Evolutionary conservation across 2,797 vertebrate genomes (phyloP).

Genomic region (Psittacula derbiana): DNA sequence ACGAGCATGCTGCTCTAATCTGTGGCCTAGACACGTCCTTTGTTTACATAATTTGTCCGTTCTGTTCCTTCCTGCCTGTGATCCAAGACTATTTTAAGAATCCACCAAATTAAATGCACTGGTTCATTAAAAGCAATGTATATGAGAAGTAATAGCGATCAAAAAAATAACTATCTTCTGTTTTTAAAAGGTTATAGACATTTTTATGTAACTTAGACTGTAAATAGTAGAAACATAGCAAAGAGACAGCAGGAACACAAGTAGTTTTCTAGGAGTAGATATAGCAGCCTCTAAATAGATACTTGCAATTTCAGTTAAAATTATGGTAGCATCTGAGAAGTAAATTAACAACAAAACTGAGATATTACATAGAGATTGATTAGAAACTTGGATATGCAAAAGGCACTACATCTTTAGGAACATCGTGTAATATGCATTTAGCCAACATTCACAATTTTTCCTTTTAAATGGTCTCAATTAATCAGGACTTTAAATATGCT

Average conservation of each 20-base stretch:
- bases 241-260: neutral
- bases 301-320: neutral
- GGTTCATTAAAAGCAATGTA: neutral
- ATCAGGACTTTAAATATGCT: neutral
- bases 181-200: neutral
- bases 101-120: neutral
- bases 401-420: neutral
- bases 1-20: neutral
- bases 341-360: neutral
- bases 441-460: neutral
- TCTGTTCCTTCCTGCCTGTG: neutral
- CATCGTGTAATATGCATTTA: neutral
- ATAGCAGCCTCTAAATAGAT: neutral
- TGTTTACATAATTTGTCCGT: accelerated
- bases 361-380: neutral
- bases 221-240: neutral
- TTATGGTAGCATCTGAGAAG: neutral
- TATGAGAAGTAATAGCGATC: neutral
- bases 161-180: neutral
- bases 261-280: neutral
- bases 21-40: neutral
- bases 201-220: neutral
- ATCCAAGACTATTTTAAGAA: neutral
- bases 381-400: neutral
- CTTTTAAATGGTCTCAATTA: neutral